A percentile compares a stretch with the other conserved stretches of the same genome.
Conservation (phyloP, 92 coral and sea anemone genomes). For the Actinostola sp. region DNA sequence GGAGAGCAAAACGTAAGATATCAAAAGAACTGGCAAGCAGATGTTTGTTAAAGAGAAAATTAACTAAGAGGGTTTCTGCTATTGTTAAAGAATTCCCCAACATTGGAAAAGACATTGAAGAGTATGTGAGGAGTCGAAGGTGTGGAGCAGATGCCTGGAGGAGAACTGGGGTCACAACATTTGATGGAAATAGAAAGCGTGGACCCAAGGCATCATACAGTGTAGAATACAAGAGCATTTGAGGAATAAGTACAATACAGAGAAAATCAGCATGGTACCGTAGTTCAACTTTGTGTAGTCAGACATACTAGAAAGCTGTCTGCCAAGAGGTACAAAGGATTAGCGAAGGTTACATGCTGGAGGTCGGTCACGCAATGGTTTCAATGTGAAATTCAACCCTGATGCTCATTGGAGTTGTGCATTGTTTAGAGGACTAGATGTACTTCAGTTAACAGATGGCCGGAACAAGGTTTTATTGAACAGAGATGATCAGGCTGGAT, state of each 20-base stretch:
- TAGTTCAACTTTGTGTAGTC: conserved; percentile 54
- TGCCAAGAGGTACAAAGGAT: conserved; percentile 50
- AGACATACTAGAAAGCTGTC: conserved; percentile 53
- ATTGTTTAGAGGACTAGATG: conserved; percentile 49
- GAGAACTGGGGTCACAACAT: conserved; percentile 44
- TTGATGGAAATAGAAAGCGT: conserved; percentile 45
- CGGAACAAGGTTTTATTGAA: conserved; percentile 36
- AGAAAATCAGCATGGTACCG: conserved; percentile 48
- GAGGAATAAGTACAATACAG: conserved; percentile 33
- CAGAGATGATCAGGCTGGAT: conserved; percentile 49
- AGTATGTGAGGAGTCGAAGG: conserved; percentile 41
- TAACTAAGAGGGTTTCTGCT: conserved; percentile 42
- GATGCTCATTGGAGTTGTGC: conserved; percentile 58
- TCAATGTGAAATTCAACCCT: conserved; percentile 33
- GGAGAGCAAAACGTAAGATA: conserved; percentile 25
- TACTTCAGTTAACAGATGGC: conserved; percentile 43
- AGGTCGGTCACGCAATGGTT: conserved; percentile 50
- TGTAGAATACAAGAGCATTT: conserved; percentile 48
- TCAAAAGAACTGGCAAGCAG: conserved; percentile 35
- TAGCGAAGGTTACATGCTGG: conserved; percentile 46
- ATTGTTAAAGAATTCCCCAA: conserved; percentile 26
- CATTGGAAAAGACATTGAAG: conserved; percentile 26
- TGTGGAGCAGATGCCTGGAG: conserved; percentile 70
- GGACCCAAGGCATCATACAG: conserved; percentile 48
- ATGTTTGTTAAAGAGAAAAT: conserved; percentile 30